phyloP scores from a whole-genome alignment of 2,113 vertebrate genomes.

The Hipposideros armiger region DNA sequence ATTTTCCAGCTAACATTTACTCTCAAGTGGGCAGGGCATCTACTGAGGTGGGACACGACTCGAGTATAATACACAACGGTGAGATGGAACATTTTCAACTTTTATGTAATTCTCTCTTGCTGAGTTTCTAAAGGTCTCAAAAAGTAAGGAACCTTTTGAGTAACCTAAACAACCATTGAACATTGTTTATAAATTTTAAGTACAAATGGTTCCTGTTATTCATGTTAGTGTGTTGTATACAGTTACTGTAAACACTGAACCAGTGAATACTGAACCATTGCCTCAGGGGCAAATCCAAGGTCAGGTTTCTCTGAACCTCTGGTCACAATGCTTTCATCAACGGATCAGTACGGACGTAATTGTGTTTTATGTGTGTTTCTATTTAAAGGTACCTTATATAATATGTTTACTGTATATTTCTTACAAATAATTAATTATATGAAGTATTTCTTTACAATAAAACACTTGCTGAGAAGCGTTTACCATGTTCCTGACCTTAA shows the following conservation, averaged over 20 bases:
- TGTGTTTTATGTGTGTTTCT: background rate
- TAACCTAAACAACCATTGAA: background rate
- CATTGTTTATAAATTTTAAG: background rate
- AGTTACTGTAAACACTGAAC: background rate
- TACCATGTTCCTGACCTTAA: background rate
- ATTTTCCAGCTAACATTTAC: background rate
- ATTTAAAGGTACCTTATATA: background rate
- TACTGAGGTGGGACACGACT: background rate
- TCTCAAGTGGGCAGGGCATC: background rate
- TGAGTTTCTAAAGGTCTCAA: background rate
- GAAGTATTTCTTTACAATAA: background rate
- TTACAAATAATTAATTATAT: background rate
- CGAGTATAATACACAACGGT: background rate
- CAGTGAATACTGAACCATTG: background rate
- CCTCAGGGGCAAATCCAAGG: background rate
- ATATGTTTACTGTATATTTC: background rate
- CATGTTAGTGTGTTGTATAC: background rate
- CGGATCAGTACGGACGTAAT: background rate
- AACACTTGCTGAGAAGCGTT: background rate
- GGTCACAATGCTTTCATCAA: background rate
- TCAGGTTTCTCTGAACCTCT: background rate
- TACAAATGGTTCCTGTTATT: background rate
- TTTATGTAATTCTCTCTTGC: background rate
- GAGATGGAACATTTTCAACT: background rate
- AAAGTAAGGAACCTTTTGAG: background rate